Evolutionary conservation across 1,140 invertebrate genomes (phyloP).

Genomic region (Tetramorium parvispinum): DNA sequence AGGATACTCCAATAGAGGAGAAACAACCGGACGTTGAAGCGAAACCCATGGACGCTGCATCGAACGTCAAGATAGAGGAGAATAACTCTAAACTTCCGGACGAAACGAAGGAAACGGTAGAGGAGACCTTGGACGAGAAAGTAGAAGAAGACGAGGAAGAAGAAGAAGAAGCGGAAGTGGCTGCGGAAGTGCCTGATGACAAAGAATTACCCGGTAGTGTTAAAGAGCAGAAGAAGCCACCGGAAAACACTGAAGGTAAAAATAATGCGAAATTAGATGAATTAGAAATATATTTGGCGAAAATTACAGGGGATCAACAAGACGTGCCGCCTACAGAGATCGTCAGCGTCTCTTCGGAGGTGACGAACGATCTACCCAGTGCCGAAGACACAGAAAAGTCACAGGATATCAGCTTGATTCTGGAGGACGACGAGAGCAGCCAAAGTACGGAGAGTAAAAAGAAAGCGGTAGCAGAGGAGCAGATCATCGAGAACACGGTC

Average conservation of each 20-base stretch:
- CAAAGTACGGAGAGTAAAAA: constrained; percentile 71
- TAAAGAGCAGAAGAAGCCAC: constrained; percentile 49
- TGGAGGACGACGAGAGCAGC: constrained; percentile 76
- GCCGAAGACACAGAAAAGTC: constrained; percentile 77
- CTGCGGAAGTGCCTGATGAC: constrained; percentile 39
- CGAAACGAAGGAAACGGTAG: constrained; percentile 36
- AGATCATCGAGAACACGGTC: constrained; percentile 63
- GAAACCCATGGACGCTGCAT: constrained; percentile 39
- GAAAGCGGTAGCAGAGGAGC: constrained; percentile 67
- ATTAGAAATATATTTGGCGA: constrained; percentile 74
- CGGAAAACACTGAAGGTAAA: constrained; percentile 69
- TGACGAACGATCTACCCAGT: constrained; percentile 72
- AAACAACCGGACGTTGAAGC: constrained; percentile 52
- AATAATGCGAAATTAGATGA: constrained; percentile 69
- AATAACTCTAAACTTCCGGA: constrained; percentile 42
- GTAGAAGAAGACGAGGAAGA: constrained; percentile 69
- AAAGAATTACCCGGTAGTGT: constrained; percentile 47
- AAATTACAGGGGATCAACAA: constrained; percentile 77
- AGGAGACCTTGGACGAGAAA: constrained; percentile 53
- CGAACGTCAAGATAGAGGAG: constrained; percentile 55
- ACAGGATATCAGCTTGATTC: constrained; percentile 77
- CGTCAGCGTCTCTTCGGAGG: constrained; percentile 72
- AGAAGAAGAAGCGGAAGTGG: constrained; percentile 64
- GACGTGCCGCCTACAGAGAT: constrained; percentile 70
- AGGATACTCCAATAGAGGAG: constrained; percentile 53